A percentile compares a stretch with the other conserved stretches of the same genome.
Evolutionary conservation across 2,113 vertebrate genomes (phyloP).

Genomic region (Stercorarius parasiticus): DNA sequence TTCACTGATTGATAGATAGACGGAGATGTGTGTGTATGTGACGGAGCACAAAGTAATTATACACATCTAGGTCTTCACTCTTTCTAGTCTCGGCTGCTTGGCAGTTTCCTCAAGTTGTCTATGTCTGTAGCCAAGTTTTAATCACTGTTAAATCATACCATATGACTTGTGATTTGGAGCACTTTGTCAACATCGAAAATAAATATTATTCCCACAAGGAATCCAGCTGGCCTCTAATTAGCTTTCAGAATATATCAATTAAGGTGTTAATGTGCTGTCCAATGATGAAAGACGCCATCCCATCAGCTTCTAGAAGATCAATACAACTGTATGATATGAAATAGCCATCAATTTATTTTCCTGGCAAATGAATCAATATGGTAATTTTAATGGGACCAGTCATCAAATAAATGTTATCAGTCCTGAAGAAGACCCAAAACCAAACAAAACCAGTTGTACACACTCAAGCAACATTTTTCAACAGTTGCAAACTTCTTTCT

Average conservation of each 20-base stretch:
- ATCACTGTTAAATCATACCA: slow-evolving; percentile 46
- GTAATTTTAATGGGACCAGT: slow-evolving; percentile 36
- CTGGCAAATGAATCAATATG: slow-evolving; percentile 50
- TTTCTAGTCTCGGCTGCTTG: neutral
- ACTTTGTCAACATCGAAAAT: slow-evolving; percentile 39
- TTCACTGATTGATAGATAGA: neutral
- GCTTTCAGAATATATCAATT: slow-evolving; percentile 47
- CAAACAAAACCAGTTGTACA: neutral
- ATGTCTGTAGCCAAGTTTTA: slow-evolving; percentile 30
- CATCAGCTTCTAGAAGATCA: slow-evolving; percentile 12
- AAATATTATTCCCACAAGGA: slow-evolving; percentile 26
- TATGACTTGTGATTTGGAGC: slow-evolving; percentile 2
- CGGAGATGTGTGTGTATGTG: neutral
- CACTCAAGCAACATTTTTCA: neutral
- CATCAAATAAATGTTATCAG: slow-evolving; percentile 19
- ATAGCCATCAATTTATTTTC: slow-evolving; percentile 46
- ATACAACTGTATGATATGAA: neutral
- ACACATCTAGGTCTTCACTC: neutral
- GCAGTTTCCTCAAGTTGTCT: neutral
- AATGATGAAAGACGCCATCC: slow-evolving; percentile 8
- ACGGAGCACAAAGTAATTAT: neutral
- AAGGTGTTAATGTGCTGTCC: slow-evolving; percentile 35
- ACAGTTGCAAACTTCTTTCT: neutral
- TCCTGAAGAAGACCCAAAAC: neutral
- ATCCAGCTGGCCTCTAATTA: slow-evolving; percentile 47